Percentiles rank a stretch among this genome's conserved stretches.
phyloP scores from a whole-genome alignment of 2,113 vertebrate genomes.

The Marmota flaviventris region DNA sequence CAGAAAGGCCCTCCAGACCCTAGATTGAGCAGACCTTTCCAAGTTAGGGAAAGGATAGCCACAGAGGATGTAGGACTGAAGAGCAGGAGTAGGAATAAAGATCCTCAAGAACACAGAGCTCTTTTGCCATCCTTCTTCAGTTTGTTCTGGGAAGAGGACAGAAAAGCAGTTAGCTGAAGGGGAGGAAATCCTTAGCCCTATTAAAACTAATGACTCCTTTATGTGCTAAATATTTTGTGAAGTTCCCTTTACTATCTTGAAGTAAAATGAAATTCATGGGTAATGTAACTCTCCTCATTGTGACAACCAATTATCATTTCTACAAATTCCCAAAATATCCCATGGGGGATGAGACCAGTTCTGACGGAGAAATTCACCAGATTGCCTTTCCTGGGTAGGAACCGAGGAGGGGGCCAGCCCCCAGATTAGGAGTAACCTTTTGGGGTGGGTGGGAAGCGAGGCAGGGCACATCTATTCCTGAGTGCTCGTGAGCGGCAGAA shows the following conservation, averaged over 20 bases:
- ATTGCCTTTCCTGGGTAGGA: neutral
- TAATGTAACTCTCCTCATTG: slow-evolving; percentile 21
- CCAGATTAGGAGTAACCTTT: neutral
- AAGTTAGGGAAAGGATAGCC: neutral
- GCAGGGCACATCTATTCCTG: neutral
- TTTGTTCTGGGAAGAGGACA: neutral
- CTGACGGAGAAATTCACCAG: neutral
- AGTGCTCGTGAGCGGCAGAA: neutral
- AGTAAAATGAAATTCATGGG: slow-evolving; percentile 57
- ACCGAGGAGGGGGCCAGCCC: neutral
- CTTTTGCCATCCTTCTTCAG: neutral
- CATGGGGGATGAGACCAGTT: neutral
- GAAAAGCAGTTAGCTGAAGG: neutral
- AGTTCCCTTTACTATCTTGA: slow-evolving; percentile 54
- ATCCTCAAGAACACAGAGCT: neutral
- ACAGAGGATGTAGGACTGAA: neutral
- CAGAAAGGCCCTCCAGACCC: neutral
- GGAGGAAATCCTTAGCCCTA: neutral
- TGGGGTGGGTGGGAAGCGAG: neutral
- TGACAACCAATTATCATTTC: slow-evolving; percentile 24
- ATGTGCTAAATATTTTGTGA: slow-evolving; percentile 68
- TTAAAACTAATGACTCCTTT: slow-evolving; percentile 60
- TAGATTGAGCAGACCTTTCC: neutral
- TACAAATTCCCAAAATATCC: slow-evolving; percentile 14
- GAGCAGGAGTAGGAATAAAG: neutral